Evolutionary conservation across 1,140 invertebrate species (phyloP).

Genomic region (Delia radicum): DNA sequence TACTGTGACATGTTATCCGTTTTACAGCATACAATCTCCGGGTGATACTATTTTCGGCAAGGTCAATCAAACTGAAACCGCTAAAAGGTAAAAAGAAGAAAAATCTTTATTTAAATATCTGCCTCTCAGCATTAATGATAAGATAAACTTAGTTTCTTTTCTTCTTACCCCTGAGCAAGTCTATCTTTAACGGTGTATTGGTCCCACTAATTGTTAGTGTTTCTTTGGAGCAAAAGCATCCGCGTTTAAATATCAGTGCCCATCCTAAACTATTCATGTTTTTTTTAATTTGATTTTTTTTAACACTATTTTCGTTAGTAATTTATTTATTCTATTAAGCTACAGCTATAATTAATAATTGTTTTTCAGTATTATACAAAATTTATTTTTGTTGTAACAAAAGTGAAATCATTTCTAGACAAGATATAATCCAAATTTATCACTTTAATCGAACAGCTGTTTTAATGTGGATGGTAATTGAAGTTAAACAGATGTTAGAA

Average conservation of each 20-base stretch:
- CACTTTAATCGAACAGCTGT: not conserved
- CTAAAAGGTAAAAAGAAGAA: slow-evolving; percentile 56
- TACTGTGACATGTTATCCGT: slow-evolving; percentile 76
- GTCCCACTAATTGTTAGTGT: slow-evolving; percentile 70
- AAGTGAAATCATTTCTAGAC: slow-evolving; percentile 18
- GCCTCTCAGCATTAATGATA: slow-evolving; percentile 29
- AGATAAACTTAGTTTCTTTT: slow-evolving; percentile 18
- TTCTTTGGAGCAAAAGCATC: slow-evolving; percentile 77
- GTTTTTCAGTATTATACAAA: too few species aligned
- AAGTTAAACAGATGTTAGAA: not conserved
- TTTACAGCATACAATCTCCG: slow-evolving; percentile 78
- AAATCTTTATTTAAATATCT: not conserved
- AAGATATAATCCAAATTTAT: not conserved
- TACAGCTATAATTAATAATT: not conserved
- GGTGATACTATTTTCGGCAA: slow-evolving; percentile 73
- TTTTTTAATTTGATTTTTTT: not conserved
- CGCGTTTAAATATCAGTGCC: slow-evolving; percentile 72
- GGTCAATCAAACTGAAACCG: slow-evolving; percentile 80
- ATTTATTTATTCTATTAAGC: not conserved
- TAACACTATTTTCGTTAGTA: too few species aligned
- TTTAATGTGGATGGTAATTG: not conserved
- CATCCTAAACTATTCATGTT: slow-evolving; percentile 70
- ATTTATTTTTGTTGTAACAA: slow-evolving; percentile 3
- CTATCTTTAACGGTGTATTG: slow-evolving; percentile 69
- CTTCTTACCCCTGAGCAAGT: slow-evolving; percentile 74